Evolutionary conservation across 2,888 invertebrate species (phyloP), one percentile per base, ranked within the genome.

Genomic region (Chalcis sispes): DNA sequence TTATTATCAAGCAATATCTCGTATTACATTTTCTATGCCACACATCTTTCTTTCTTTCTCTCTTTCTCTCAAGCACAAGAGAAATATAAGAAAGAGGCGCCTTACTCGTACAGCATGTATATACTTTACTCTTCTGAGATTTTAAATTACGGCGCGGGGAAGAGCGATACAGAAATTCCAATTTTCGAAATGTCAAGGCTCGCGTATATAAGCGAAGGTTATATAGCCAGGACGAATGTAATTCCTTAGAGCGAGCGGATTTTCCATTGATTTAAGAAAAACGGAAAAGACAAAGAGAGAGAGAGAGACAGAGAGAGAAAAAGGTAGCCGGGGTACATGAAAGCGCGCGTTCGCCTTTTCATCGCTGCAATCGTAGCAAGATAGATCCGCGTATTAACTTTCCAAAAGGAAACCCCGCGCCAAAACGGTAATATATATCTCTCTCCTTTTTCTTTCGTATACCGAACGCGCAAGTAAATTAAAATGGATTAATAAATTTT

Each of bases 401-500:
- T 56, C 10, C 29, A 46, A 69, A 62, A 72, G 78, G 27, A 58
- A 69, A 18, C 48, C 58, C 59, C 61, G 58, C 72, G 72, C 72
- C 74, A 79, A 79, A 79, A 86, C 85, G 85, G 82, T 85, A 86
- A 84, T 86, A 84, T 85, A 84, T 20, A 18, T 18, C 18, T 13
- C 42, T n/a, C 23, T 2, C 8, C 20, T 25, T 36, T 36, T 36
- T 10, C 10, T 36, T 36, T 36, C 36, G 4, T 36, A 36, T 36
- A 13, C 15, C 42, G 42, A 3, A 13, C 54, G 20, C 4, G 7
- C 82, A 79, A 82, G 83, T 86, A 86, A 87, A 87, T 87, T 87
- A 86, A 87, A 87, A 86, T 85, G 85, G 85, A 87, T 87, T 86
- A n/a, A 85, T 86, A 86, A 86, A 86, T 85, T 85, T 86, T 81